A percentile compares a stretch with the other conserved stretches of the same genome.
Conservation (phyloP, 2,888 invertebrate genomes). For the Anarsia innoxiella region DNA sequence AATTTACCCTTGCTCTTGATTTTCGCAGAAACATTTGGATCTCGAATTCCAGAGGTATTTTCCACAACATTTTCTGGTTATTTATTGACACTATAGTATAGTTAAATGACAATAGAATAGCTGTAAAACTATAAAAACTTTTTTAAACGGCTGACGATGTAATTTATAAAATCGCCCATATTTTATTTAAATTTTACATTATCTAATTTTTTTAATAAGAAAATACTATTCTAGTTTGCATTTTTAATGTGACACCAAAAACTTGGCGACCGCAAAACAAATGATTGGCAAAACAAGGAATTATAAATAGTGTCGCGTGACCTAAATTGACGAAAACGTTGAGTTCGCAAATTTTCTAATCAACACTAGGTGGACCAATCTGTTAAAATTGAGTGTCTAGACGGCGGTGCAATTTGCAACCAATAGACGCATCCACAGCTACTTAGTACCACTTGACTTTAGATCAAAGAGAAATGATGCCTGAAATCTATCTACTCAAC, state of each 20-base stretch:
- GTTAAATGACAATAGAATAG: too few relatives aligned
- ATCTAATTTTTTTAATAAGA: too few relatives aligned
- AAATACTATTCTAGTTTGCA: too few relatives aligned
- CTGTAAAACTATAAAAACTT: too few relatives aligned
- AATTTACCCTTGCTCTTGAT: conserved; percentile 11
- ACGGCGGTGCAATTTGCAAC: conserved; percentile 43
- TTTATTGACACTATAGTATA: not conserved
- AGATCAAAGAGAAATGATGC: conserved; percentile 24
- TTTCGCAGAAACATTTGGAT: conserved; percentile 29
- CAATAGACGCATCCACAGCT: conserved; percentile 37
- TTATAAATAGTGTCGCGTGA: conserved; percentile 29
- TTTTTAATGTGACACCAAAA: too few relatives aligned
- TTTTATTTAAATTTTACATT: too few relatives aligned
- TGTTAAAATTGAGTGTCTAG: conserved; percentile 57
- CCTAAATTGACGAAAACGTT: conserved; percentile 40
- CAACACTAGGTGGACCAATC: conserved; percentile 44
- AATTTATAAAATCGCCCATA: too few relatives aligned
- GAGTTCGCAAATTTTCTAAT: conserved; percentile 33
- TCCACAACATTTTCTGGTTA: not conserved
- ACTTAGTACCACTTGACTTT: conserved; percentile 21
- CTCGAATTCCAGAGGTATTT: conserved; percentile 26
- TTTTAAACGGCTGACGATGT: too few relatives aligned
- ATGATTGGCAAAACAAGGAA: conserved; percentile 29
- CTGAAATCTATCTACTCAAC: too few relatives aligned
- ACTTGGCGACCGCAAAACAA: conserved; percentile 16